Base-by-base conservation (phyloP, 2,113 vertebrate species). In the Neolamprologus sp. region DNA sequence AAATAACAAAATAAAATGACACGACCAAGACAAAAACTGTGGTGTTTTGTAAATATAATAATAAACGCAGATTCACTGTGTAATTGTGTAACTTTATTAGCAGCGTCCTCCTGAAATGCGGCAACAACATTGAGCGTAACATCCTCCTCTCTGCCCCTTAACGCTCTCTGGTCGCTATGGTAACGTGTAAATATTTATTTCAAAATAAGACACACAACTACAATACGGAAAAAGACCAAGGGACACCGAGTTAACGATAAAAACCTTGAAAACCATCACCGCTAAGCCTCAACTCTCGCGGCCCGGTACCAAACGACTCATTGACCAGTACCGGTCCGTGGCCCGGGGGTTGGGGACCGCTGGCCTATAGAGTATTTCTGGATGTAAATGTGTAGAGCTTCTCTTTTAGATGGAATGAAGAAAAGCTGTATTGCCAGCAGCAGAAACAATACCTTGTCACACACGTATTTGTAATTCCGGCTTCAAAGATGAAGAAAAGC, bases 201-300 rank as follows among this genome's bases (percentile, higher is more conserved):
- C 9, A 63, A 10, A 63, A 63, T 33, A 33, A 63, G 28, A 63
- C 58, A 7, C 54, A 57, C 57, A 33, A 60, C 58, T 63, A 63
- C 16, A 63, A 63, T 7, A 63, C 1, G 28, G 16, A 7, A 63
- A 63, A 63, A 60, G 9, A 60, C 3, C 57, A 1, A 17, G 16
- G 28, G 9, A 19, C 28, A 19, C 57, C 0, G 57, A 60, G 26
- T 30, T 58, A 30, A 0, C 0, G 28, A 60, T 33, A 60, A 60
- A 60, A 60, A 19, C 57, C 57, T 33, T 60, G 57, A 33, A 60
- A 33, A 60, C 58, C 28, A 63, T 63, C 58, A 33, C 28, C 2
- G 2, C 58, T 19, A 63, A 63, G 6, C 30, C 58, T 63, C 16
- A 63, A 63, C 28, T 63, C 58, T 19, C 2, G 5, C 2, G 14